A percentile compares a stretch with the other conserved stretches of the same genome.
Conservation (phyloP, 2,888 invertebrate species). For the Brachyopa scutellaris region DNA sequence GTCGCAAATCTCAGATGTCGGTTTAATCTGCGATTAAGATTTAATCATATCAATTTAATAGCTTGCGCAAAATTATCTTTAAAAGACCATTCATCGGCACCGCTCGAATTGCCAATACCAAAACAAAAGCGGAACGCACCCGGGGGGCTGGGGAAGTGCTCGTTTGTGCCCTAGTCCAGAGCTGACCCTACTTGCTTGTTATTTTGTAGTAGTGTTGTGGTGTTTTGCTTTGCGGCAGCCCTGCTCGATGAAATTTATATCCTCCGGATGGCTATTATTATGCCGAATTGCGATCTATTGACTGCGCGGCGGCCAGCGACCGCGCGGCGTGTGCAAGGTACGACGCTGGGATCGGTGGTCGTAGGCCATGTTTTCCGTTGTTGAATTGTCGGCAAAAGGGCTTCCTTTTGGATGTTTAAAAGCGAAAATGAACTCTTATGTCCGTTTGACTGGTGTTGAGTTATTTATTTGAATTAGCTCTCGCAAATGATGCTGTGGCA, state of each 20-base stretch:
- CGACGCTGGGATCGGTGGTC: slow-evolving; percentile 14
- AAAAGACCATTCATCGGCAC: slow-evolving; percentile 69
- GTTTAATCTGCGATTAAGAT: slow-evolving; percentile 72
- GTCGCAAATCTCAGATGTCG: slow-evolving; percentile 71
- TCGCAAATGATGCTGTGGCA: slow-evolving; percentile 20
- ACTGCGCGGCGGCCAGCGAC: slow-evolving; percentile 23
- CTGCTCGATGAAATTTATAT: slow-evolving; percentile 68
- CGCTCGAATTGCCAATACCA: slow-evolving; percentile 18
- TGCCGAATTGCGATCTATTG: slow-evolving; percentile 73
- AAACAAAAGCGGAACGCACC: slow-evolving; percentile 52
- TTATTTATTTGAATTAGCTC: slow-evolving; percentile 63
- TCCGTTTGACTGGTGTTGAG: slow-evolving; percentile 58
- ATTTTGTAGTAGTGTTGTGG: not conserved
- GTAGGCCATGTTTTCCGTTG: slow-evolving; percentile 61
- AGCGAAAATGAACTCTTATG: slow-evolving; percentile 71
- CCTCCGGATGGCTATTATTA: slow-evolving; percentile 71
- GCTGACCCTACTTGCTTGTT: slow-evolving; percentile 43
- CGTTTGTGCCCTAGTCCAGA: slow-evolving; percentile 26
- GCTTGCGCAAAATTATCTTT: slow-evolving; percentile 70
- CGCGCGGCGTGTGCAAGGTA: slow-evolving; percentile 34
- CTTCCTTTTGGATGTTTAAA: slow-evolving; percentile 63
- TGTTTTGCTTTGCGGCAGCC: slow-evolving; percentile 17
- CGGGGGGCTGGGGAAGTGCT: not conserved
- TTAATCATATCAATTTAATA: slow-evolving; percentile 73
- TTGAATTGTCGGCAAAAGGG: slow-evolving; percentile 51